Conservation (phyloP, 1,140 invertebrate species). For the Caligus rogercresseyi region DNA sequence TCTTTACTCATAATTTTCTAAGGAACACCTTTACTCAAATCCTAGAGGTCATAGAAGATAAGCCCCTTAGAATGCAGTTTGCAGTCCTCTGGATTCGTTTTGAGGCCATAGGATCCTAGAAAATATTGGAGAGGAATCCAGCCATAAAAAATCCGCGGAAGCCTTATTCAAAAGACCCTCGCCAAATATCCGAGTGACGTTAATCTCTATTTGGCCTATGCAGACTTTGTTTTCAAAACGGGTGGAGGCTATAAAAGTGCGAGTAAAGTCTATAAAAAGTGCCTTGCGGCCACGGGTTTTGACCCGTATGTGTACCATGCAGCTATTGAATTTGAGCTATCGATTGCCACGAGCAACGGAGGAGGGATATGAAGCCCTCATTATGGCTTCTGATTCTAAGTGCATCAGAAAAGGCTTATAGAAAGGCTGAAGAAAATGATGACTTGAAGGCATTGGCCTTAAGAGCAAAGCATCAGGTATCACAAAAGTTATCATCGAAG, state of each 20-base stretch:
- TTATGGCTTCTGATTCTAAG: background rate
- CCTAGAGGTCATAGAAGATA: background rate
- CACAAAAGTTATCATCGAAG: background rate
- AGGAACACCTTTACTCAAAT: background rate
- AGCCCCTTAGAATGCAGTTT: constrained; percentile 6
- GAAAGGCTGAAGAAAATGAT: background rate
- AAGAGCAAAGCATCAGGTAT: background rate
- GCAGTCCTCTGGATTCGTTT: background rate
- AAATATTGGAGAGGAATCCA: background rate
- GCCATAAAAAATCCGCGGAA: background rate
- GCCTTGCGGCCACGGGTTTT: background rate
- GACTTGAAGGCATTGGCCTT: background rate
- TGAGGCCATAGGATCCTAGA: background rate
- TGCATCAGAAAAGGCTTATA: background rate
- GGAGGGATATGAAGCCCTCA: background rate
- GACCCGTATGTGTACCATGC: background rate
- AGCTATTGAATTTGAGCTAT: background rate
- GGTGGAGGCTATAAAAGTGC: background rate
- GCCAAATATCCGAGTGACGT: background rate
- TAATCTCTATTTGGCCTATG: background rate
- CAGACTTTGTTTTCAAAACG: background rate
- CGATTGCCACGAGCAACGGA: background rate
- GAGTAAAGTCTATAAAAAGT: background rate
- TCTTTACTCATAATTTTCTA: background rate
- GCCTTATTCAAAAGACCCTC: background rate